phyloP scores from a whole-genome alignment of 2,797 vertebrate species.

The Protonibea diacanthus region DNA sequence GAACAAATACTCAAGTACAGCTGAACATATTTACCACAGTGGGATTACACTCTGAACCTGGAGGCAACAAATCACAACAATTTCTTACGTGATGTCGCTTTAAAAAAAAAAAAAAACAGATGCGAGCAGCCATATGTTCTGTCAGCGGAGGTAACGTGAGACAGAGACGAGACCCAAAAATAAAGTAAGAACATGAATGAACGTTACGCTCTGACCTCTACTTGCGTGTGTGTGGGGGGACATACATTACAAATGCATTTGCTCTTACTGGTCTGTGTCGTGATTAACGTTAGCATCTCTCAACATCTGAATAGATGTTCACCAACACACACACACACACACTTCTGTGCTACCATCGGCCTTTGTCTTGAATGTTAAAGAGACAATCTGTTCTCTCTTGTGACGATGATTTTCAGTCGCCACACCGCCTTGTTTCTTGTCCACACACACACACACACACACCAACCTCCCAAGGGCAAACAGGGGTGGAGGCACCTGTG shows the following conservation, averaged over 20 bases:
- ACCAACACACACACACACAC: constrained; percentile 11
- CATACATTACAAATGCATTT: constrained; percentile 21
- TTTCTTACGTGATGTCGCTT: too few species aligned
- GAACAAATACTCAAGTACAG: too few species aligned
- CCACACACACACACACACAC: constrained; percentile 25
- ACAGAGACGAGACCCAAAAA: not conserved
- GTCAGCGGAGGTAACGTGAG: constrained; percentile 9
- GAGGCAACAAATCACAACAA: too few species aligned
- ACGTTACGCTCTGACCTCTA: constrained; percentile 44
- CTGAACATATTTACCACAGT: too few species aligned
- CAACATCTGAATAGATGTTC: constrained; percentile 32
- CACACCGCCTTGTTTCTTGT: not conserved
- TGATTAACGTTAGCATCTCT: constrained; percentile 42
- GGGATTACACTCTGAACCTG: too few species aligned
- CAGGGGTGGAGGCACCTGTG: constrained; percentile 52
- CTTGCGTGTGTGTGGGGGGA: constrained; percentile 19
- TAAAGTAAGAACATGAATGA: constrained; percentile 46
- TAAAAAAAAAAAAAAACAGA: constrained; percentile 1
- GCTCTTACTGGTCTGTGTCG: constrained; percentile 21
- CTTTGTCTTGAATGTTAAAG: constrained; percentile 55
- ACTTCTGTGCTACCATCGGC: constrained; percentile 14
- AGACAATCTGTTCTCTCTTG: constrained; percentile 44
- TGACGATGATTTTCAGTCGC: constrained; percentile 20
- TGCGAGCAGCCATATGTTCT: constrained; percentile 32
- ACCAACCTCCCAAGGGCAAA: constrained; percentile 41